Base-by-base conservation (phyloP, 2,797 vertebrate genomes). In the Epinephelus awoara region DNA sequence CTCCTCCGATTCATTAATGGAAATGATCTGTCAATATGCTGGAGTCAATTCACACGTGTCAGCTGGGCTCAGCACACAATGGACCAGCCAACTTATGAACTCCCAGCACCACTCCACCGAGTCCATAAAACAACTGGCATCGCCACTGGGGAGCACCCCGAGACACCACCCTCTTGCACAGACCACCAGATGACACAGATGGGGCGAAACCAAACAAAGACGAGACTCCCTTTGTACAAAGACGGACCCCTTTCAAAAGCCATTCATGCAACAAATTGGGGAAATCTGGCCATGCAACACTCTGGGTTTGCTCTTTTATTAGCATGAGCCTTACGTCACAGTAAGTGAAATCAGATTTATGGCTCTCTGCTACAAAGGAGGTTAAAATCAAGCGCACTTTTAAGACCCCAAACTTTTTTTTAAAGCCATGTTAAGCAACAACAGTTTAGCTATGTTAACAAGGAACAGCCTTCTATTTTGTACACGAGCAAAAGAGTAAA, bases 101-200 rank as follows among this genome's bases (percentile, higher is more conserved):
- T 98, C 96, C 96, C 96, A 89, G 92, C 94, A 95, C 96, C 96
- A 95, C 95, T 95, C 96, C 93, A 89, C 86, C 90, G 96, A 99
- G 97, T 99, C 97, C 96, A 99, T 98, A 97, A 99, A 99, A 97
- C 96, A 97, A 98, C 96, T 95, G 96, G 95, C 95, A 92, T 90
- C 93, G 94, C 95, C 96, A 94, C 97, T 96, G 97, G 95, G 96
- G 97, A 95, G 92, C 89, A 79, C 90, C 91, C 90, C 67, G 88
- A 95, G 95, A 96, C 93, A 95, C 95, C 95, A 94, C 95, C 92
- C 96, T 95, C 94, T 93, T 95, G 95, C 96, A 96, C 95, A 96
- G 96, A 96, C 96, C 97, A 98, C 97, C 97, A 97, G 97, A 98
- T 97, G 96, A 98, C 96, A 97, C 98, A 98, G 98, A 98, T 97